Percentiles rank a stretch among this genome's conserved stretches.
These are phyloP conservation scores for Ceyx margarethae DNA, from an alignment of 2,113 vertebrate species.

Conservation along the genomic window DNA sequence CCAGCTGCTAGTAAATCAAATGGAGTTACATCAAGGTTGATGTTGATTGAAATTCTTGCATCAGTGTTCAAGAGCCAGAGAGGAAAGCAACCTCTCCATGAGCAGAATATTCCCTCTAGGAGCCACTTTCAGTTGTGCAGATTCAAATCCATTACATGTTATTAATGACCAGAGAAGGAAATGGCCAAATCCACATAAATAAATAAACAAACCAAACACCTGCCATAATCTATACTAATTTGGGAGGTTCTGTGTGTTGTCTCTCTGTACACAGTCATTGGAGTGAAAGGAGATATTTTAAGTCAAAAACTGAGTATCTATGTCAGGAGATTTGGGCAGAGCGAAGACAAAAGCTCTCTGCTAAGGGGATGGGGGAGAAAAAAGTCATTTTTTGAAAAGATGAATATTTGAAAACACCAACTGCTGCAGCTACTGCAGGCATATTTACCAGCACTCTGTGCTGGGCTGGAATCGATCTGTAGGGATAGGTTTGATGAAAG, in stretches of 20 bases:
- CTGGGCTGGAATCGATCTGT: background rate
- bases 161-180: background rate
- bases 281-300: background rate
- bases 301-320: background rate
- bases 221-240: background rate
- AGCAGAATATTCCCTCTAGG: background rate
- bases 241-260: background rate
- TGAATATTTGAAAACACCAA: constrained; percentile 64
- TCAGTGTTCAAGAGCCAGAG: constrained; percentile 35
- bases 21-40: constrained; percentile 54
- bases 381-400: constrained; percentile 14
- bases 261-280: background rate
- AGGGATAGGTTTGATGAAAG: constrained; percentile 15
- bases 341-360: background rate
- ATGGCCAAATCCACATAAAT: constrained; percentile 7
- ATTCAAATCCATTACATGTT: background rate
- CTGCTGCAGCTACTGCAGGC: background rate
- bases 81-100: background rate
- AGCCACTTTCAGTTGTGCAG: background rate
- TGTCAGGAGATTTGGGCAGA: background rate
- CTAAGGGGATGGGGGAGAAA: background rate
- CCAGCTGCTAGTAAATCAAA: constrained; percentile 63
- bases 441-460: background rate
- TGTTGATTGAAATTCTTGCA: constrained; percentile 68
- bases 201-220: background rate